Evolutionary conservation across 1,140 invertebrate species (phyloP), one percentile per base, ranked within the genome.

Genomic region (Drosophila erecta): DNA sequence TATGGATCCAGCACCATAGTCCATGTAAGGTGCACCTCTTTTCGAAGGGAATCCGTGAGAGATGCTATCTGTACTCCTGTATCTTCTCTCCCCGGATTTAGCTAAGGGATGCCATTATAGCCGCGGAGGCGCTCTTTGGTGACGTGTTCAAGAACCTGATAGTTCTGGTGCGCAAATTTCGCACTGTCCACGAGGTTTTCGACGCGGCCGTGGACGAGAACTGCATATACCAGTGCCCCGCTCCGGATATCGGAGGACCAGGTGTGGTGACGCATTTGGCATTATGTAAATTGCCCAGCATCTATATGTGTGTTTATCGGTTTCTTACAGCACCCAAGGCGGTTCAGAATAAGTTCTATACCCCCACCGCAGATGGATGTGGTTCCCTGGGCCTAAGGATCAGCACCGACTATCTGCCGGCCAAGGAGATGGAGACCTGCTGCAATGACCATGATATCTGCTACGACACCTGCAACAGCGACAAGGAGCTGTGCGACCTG

Each of bases 361-460:
- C 93, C 53, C 95, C 96, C 10, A 93, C 94, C 50, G 94, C 95
- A 17, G 95, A 98, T 93, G 97, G 97, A 44, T 98, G 97, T 93
- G 97, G 97, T 15, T 96, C 96, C 0, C 92, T 97, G 22, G 94
- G 95, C 14, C 93, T 96, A 53, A 93, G 96, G 93, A 95, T 97
- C 70, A 94, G 94, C 46, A 95, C 95, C 30, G 95, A 96, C 66
- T 96, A 96, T 79, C 93, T 97, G 27, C 96, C 96, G 8, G 92
- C 96, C 10, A 93, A 93, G 24, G 95, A 96, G 91, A 96, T 97
- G 95, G 96, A 95, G 8, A 94, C 95, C 71, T 98, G 97, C 84
- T 98, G 97, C 93, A 95, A 98, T 90, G 81, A 90, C 2, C 97
- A 98, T 92, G 97, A 98, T 78, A 94, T 96, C 66, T 98, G 97